Evolutionary conservation across 2,797 vertebrate genomes (phyloP).

Genomic region (Periparus ater): DNA sequence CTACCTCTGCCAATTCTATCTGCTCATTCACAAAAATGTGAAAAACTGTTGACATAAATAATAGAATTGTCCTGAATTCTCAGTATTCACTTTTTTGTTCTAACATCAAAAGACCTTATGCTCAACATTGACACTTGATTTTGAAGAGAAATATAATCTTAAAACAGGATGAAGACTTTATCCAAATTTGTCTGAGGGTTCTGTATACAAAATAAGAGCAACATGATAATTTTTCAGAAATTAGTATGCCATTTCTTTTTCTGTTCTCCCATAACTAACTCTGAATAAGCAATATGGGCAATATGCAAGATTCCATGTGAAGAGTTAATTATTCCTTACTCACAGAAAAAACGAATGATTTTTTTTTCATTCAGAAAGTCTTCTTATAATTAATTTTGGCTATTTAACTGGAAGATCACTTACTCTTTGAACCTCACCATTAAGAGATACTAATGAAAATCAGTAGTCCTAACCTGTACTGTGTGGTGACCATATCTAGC

Average conservation of each 20-base stretch:
- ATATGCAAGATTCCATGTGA: neutral
- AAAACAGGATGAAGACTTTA: neutral
- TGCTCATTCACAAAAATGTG: neutral
- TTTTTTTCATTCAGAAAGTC: neutral
- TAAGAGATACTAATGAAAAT: neutral
- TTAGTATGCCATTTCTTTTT: neutral
- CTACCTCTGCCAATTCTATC: neutral
- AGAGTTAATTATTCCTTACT: neutral
- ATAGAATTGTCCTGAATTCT: neutral
- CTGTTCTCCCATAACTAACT: neutral
- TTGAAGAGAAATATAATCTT: neutral
- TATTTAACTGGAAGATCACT: neutral
- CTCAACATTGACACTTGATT: neutral
- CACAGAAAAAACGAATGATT: neutral
- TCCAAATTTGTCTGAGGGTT: neutral
- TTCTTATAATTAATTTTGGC: neutral
- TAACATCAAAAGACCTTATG: neutral
- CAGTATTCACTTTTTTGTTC: neutral
- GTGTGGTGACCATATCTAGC: neutral
- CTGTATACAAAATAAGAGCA: neutral
- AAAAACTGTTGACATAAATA: neutral
- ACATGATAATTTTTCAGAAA: neutral
- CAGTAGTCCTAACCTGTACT: neutral
- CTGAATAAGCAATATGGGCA: neutral
- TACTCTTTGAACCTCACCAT: neutral